A percentile compares a stretch with the other conserved stretches of the same genome.
These are phyloP conservation scores for Todus mexicanus DNA, from an alignment of 2,797 vertebrate species.

Conservation along the genomic window DNA sequence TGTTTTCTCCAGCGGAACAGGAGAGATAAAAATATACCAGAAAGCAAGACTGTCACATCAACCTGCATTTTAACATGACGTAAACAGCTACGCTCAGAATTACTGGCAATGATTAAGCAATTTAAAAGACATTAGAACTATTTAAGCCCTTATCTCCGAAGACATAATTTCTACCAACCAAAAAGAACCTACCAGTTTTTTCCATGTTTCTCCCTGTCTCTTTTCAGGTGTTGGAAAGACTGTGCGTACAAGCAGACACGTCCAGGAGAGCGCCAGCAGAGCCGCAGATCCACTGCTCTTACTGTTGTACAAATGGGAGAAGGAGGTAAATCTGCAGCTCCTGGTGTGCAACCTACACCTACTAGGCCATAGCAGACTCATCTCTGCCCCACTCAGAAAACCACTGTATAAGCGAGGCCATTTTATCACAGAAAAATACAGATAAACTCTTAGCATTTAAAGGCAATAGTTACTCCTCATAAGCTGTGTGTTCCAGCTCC, in stretches of 20 bases:
- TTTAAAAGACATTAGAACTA: neutral
- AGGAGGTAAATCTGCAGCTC: neutral
- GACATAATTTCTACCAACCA: neutral
- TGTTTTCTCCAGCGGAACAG: neutral
- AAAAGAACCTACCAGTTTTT: constrained; percentile 83
- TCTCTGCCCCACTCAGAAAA: neutral
- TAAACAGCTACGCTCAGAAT: neutral
- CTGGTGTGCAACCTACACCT: neutral
- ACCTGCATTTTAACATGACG: neutral
- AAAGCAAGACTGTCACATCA: neutral
- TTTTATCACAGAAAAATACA: neutral
- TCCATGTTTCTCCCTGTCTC: constrained; percentile 88
- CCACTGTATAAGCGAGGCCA: neutral
- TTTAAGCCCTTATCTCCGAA: neutral
- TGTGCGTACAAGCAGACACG: constrained; percentile 83
- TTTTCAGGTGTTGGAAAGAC: constrained; percentile 85
- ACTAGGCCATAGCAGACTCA: neutral
- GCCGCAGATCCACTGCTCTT: constrained; percentile 92
- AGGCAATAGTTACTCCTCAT: neutral
- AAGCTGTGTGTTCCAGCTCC: neutral
- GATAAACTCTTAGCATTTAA: neutral
- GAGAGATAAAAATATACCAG: neutral
- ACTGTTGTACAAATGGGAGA: constrained; percentile 68
- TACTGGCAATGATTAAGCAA: neutral
- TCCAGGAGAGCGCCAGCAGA: constrained; percentile 90